phyloP scores from a whole-genome alignment of 2,113 vertebrate species.

The Microcebus ravelobensis region DNA sequence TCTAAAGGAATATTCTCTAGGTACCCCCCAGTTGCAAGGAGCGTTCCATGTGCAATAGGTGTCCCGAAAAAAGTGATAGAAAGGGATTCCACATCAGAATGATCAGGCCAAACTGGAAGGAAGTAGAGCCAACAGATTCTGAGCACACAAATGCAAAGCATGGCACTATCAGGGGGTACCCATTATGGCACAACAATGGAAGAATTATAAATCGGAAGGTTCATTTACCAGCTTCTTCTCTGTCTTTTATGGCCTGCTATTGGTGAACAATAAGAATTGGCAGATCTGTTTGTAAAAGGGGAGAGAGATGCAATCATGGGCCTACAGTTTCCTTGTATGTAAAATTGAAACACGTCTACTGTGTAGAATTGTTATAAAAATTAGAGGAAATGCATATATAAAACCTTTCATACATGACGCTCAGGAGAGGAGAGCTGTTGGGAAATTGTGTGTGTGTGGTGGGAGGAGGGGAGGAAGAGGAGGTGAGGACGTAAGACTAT shows the following conservation, averaged over 20 bases:
- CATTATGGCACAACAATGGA: not conserved
- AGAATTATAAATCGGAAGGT: not conserved
- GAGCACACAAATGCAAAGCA: not conserved
- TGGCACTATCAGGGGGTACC: not conserved
- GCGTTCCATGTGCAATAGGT: not conserved
- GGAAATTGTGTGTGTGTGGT: not conserved
- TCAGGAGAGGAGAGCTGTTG: not conserved
- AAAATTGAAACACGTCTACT: not conserved
- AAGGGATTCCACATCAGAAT: not conserved
- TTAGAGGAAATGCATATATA: not conserved
- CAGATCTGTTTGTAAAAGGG: not conserved
- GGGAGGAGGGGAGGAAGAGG: not conserved
- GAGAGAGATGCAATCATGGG: not conserved
- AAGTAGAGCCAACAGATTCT: not conserved
- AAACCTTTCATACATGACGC: not conserved
- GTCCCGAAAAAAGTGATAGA: not conserved
- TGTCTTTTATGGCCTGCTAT: not conserved
- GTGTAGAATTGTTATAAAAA: not conserved
- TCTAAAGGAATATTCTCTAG: conserved; percentile 1
- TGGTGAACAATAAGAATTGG: not conserved
- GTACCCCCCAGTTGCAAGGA: not conserved
- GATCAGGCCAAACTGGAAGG: not conserved
- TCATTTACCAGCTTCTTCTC: not conserved
- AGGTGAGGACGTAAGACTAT: not conserved
- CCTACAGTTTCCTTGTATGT: not conserved